Percentiles rank a stretch among this genome's conserved stretches.
Evolutionary conservation across 2,797 vertebrate species (phyloP).

Genomic region (Liasis olivaceus): DNA sequence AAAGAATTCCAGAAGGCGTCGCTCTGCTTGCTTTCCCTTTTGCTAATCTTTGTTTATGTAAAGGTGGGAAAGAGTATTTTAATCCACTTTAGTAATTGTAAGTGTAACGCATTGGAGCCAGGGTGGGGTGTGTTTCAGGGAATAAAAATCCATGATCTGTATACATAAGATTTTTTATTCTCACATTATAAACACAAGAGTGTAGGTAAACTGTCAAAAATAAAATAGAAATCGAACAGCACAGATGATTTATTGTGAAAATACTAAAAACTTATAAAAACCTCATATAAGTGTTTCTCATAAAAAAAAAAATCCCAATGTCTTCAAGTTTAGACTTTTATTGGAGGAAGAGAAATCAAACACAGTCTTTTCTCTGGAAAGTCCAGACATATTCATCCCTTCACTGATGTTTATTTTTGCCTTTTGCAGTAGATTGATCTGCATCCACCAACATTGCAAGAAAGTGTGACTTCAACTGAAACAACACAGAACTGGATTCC

Average conservation of each 20-base stretch:
- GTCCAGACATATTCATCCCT: background rate
- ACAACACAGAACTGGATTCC: background rate
- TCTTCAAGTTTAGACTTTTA: background rate
- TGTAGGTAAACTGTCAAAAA: background rate
- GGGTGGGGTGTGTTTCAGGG: background rate
- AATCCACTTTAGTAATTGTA: background rate
- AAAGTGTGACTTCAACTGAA: background rate
- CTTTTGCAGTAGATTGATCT: background rate
- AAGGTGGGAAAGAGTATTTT: background rate
- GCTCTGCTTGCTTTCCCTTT: background rate
- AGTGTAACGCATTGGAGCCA: background rate
- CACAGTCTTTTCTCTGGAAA: background rate
- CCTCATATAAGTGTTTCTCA: background rate
- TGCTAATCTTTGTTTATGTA: background rate
- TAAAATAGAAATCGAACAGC: background rate
- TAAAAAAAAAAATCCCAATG: background rate
- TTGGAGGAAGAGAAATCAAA: background rate
- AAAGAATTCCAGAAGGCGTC: background rate
- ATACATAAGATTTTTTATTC: background rate
- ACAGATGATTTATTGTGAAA: constrained; percentile 8
- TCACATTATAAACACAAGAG: background rate
- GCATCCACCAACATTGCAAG: background rate
- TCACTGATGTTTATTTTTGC: background rate
- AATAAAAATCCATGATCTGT: background rate
- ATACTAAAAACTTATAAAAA: background rate